Percentiles rank a stretch among this genome's conserved stretches.
These are phyloP conservation scores for Oriolus oriolus DNA, from an alignment of 2,113 vertebrate species.

Conservation along the genomic window DNA sequence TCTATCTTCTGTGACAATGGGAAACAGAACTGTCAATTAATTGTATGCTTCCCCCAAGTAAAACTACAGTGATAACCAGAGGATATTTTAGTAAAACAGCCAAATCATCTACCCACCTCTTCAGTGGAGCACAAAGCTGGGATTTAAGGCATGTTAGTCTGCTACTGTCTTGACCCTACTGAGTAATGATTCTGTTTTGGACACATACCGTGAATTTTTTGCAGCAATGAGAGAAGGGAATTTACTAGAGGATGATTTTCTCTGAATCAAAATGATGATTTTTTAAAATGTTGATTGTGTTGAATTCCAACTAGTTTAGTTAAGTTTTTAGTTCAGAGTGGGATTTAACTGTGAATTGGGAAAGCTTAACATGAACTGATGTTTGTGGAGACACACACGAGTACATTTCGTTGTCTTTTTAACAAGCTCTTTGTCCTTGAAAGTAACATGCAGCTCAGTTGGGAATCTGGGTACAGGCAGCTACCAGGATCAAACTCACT, in stretches of 20 bases:
- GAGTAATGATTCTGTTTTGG: background rate
- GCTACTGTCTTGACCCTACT: background rate
- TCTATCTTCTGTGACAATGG: background rate
- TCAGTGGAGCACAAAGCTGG: background rate
- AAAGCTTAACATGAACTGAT: background rate
- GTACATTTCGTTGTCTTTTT: background rate
- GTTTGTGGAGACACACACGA: background rate
- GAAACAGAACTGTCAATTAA: background rate
- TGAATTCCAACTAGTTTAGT: background rate
- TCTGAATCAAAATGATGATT: background rate
- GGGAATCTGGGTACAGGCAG: background rate
- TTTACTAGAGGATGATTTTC: background rate
- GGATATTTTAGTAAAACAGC: background rate
- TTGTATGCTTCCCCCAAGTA: background rate
- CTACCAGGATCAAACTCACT: background rate
- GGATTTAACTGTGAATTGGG: background rate
- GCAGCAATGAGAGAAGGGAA: background rate
- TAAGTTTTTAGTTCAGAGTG: background rate
- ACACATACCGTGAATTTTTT: background rate
- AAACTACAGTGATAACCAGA: background rate
- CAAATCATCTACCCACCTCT: background rate
- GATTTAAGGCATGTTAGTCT: background rate
- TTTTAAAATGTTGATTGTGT: background rate
- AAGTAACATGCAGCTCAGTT: background rate
- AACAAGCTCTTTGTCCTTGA: background rate